Evolutionary conservation across 2,888 invertebrate genomes (phyloP).

Genomic region (Sycophila texana): DNA sequence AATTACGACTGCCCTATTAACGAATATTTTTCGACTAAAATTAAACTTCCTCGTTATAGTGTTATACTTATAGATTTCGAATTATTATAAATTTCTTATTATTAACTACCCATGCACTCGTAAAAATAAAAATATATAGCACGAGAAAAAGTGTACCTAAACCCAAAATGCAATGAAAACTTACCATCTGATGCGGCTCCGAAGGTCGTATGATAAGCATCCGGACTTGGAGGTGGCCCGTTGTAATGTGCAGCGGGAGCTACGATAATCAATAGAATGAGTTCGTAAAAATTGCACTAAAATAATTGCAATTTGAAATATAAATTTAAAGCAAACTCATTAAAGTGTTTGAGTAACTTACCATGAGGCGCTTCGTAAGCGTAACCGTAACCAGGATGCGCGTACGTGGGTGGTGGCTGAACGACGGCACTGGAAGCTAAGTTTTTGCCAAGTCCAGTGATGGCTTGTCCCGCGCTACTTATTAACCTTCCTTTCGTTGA

Average conservation of each 20-base stretch:
- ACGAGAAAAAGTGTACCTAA: too few species aligned
- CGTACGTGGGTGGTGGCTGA: constrained; percentile 64
- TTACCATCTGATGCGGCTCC: constrained; percentile 53
- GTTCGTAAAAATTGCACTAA: too few species aligned
- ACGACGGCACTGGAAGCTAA: constrained; percentile 86
- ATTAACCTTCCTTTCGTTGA: constrained; percentile 83
- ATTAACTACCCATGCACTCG: too few species aligned
- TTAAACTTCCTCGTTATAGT: too few species aligned
- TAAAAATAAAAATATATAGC: background rate
- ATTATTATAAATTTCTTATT: too few species aligned
- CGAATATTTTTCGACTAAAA: too few species aligned
- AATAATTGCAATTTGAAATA: too few species aligned
- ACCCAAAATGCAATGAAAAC: background rate
- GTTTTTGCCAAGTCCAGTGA: constrained; percentile 87
- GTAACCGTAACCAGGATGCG: constrained; percentile 59
- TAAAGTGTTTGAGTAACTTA: too few species aligned
- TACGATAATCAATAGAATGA: background rate
- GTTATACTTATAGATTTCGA: too few species aligned
- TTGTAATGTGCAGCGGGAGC: constrained; percentile 59
- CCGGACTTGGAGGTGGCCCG: constrained; percentile 60
- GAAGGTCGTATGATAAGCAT: constrained; percentile 32
- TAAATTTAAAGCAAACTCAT: too few species aligned
- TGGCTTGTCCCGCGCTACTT: constrained; percentile 86
- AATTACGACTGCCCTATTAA: too few species aligned
- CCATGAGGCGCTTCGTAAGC: constrained; percentile 60